Evolutionary conservation across 2,888 invertebrate species (phyloP).

Genomic region (Hydropsyche betteni): DNA sequence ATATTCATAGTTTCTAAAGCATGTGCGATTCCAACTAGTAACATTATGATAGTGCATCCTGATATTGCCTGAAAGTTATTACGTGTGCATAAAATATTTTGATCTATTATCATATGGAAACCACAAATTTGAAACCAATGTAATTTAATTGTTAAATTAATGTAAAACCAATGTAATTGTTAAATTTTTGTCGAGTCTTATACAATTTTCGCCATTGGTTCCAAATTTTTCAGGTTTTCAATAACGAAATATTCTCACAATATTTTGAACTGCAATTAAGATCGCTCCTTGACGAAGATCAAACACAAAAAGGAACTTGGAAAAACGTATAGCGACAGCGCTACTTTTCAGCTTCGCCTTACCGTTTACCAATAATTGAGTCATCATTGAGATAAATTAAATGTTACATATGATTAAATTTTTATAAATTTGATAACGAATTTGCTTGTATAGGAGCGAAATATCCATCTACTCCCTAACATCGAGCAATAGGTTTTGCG

Average conservation of each 20-base stretch:
- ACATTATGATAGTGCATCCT: constrained; percentile 62
- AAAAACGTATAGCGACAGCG: constrained; percentile 38
- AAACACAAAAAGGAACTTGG: constrained; percentile 64
- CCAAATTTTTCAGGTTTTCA: not conserved
- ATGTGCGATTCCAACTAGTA: constrained; percentile 64
- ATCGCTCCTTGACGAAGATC: constrained; percentile 66
- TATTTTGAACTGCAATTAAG: constrained; percentile 67
- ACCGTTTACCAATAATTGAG: constrained; percentile 32
- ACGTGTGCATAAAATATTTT: constrained; percentile 19
- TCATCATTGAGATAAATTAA: constrained; percentile 36
- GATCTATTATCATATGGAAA: not conserved
- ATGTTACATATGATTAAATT: not conserved
- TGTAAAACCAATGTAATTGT: not conserved
- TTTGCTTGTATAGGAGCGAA: constrained; percentile 44
- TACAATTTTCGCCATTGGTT: no score
- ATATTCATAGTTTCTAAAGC: constrained; percentile 63
- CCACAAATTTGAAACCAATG: constrained; percentile 6
- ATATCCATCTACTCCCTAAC: constrained; percentile 25
- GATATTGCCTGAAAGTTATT: constrained; percentile 60
- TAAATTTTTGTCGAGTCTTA: no score
- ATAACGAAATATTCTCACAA: constrained; percentile 59
- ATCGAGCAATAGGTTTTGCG: constrained; percentile 23
- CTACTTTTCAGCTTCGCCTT: constrained; percentile 26
- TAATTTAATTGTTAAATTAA: no score
- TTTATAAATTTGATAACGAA: not conserved